These are phyloP conservation scores for Charadrius vociferus DNA, from an alignment of 2,113 vertebrate genomes.

Conservation along the genomic window DNA sequence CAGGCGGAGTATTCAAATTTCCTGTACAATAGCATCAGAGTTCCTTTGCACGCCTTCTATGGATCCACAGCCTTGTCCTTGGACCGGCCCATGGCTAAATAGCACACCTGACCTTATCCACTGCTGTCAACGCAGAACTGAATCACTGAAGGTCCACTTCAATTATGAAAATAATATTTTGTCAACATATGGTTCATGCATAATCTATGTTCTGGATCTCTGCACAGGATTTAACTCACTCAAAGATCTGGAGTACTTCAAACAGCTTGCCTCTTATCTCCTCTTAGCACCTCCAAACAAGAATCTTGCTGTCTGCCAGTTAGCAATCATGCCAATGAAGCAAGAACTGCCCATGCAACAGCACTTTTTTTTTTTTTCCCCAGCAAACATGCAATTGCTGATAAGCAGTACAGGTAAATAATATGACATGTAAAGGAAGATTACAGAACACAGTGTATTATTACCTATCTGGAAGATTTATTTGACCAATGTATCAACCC, in stretches of 20 bases:
- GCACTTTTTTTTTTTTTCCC: background rate
- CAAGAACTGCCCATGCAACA: background rate
- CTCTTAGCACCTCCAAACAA: background rate
- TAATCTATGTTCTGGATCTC: background rate
- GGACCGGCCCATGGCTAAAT: background rate
- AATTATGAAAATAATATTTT: background rate
- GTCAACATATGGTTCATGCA: background rate
- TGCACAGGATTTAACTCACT: background rate
- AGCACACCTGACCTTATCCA: background rate
- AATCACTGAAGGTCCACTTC: background rate
- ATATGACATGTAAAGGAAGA: background rate
- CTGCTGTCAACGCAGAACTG: background rate
- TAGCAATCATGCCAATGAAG: background rate
- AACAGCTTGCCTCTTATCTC: background rate
- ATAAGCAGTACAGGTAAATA: constrained; percentile 19
- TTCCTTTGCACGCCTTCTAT: background rate
- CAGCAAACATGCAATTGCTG: background rate
- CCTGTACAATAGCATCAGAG: background rate
- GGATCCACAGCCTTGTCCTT: background rate
- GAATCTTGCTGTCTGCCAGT: background rate
- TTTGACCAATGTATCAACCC: background rate
- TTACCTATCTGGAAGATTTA: constrained; percentile 43
- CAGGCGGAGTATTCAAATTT: background rate
- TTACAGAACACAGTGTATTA: background rate
- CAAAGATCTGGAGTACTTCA: background rate